Base-by-base conservation (phyloP, 53 echinoderm and acorn worm species). In the Glandiceps talaboti region DNA sequence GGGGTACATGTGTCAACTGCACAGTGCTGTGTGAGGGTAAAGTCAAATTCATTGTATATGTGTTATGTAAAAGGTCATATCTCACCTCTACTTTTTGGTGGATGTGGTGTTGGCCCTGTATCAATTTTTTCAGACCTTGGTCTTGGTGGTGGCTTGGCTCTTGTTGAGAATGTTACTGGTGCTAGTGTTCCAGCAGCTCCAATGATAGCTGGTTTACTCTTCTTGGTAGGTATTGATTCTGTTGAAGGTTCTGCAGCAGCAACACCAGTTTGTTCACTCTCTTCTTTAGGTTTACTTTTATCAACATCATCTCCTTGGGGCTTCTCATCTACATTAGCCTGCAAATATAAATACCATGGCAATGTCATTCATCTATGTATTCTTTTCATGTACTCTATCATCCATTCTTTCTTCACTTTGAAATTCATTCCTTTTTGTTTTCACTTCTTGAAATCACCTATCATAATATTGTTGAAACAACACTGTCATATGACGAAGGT, bases 131-230 rank as follows among this genome's bases (percentile, higher is more conserved):
- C 84, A 0, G 88, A 83, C 26, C 81, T 77, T 1, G 90, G 90
- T 64, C 86, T 84, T 25, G 85, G 85, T 26, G 80, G 32, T 75
- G 91, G 91, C 78, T 88, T 92, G 31, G 81, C 85, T 73, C 92
- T 81, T 72, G 86, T 84, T 78, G 88, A 83, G 78, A 88, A 89
- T n/a, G 76, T 87, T 73, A 96, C 90, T 0, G 85, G 82, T 20
- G 90, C 90, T 20, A 90, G 80, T 27, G 92, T 91, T 27, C 96
- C 96, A 0, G 86, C 90, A 6, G 87, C 81, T 31, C 92, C 90
- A 10, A 96, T 74, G 75, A 96, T 92, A 32, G 96, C 96, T 0
- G 96, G 96, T 76, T 90, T 96, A 79, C 81, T 81, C 1, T 76
- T n/a, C 28, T 33, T 12, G 31, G 75, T 14, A 29, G 81, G 6